These are phyloP conservation scores for Porites australiensis DNA, from an alignment of 64 coral and sea anemone species.

Conservation along the genomic window DNA sequence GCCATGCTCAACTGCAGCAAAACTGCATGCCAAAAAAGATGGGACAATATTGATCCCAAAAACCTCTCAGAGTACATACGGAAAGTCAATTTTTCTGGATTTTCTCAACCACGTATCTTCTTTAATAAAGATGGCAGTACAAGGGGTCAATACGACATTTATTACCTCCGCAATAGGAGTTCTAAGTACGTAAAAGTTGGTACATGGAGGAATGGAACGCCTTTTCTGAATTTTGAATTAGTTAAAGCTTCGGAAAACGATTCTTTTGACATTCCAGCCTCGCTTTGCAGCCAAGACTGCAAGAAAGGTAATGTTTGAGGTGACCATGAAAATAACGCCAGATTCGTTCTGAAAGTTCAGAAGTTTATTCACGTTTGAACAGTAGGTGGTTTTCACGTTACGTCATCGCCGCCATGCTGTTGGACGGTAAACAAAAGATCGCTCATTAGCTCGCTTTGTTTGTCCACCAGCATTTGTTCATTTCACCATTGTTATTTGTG, in stretches of 20 bases:
- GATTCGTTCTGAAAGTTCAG: too few species aligned
- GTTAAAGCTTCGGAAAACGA: conserved; percentile 15
- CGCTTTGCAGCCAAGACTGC: conserved; percentile 64
- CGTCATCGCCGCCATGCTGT: too few species aligned
- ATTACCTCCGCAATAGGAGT: conserved; percentile 36
- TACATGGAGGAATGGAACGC: conserved; percentile 41
- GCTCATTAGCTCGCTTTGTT: too few species aligned
- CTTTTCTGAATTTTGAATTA: conserved; percentile 15
- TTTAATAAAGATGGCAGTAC: conserved; percentile 55
- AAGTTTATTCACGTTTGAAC: too few species aligned
- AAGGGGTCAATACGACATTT: conserved; percentile 59
- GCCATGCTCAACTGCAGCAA: conserved; percentile 42
- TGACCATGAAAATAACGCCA: too few species aligned
- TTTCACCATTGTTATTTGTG: too few species aligned
- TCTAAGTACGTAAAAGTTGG: conserved; percentile 55
- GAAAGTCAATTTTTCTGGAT: conserved; percentile 65
- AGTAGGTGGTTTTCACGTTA: too few species aligned
- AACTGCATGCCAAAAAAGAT: conserved; percentile 20
- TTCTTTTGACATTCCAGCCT: conserved; percentile 28
- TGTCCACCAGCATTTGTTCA: too few species aligned
- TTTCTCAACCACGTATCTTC: conserved; percentile 46
- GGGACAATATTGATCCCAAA: conserved; percentile 8
- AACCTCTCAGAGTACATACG: conserved; percentile 56
- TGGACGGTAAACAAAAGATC: too few species aligned
- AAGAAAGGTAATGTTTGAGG: conserved; percentile 20